Evolutionary conservation across 1,140 invertebrate genomes (phyloP), one percentile per base, ranked within the genome.

Genomic region (Mamestra configurata): DNA sequence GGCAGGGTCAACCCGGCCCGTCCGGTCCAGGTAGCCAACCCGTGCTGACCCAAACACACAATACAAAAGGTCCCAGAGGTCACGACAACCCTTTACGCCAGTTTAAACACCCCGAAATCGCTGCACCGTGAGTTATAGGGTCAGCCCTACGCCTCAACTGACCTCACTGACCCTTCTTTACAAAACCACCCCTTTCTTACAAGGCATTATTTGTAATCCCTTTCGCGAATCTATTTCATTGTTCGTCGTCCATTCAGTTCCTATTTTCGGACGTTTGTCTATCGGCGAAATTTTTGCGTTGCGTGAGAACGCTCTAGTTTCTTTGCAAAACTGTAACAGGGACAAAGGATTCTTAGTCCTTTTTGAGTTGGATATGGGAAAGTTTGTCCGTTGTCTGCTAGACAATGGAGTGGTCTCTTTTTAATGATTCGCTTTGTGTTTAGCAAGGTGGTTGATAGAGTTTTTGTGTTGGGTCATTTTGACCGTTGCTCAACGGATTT

Each of bases 141-240:
- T 94, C 93, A 93, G 77, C 81, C 84, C 82, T 55, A 81, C 85
- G 84, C 84, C 85, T 73, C 87, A 80, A 89, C 85, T 94, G 93
- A 94, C 92, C 93, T 79, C 79, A 90, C 86, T 94, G 92, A 93
- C 92, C 93, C 83, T 79, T 81, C 87, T 89, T 87, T 92, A 88
- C 68, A 92, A 91, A 85, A 82, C 88, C 81, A 93, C 88, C 93
- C 93, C 87, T 94, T 94, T 92, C 90, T 93, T 93, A 93, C 91
- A 91, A 89, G 85, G 81, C 88, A 94, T 94, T 93, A 93, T 94
- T 94, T 92, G 93, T 94, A 92, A 92, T 93, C 91, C 93, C 93
- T 93, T 92, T 92, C 86, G 93, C 93, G 92, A 94, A 94, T 94
- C 92, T 92, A 93, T 92, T 91, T 79, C 71, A 90, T 93, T 94